phyloP scores from a whole-genome alignment of 2,797 vertebrate species.

The Pseudopleuronectes americanus region DNA sequence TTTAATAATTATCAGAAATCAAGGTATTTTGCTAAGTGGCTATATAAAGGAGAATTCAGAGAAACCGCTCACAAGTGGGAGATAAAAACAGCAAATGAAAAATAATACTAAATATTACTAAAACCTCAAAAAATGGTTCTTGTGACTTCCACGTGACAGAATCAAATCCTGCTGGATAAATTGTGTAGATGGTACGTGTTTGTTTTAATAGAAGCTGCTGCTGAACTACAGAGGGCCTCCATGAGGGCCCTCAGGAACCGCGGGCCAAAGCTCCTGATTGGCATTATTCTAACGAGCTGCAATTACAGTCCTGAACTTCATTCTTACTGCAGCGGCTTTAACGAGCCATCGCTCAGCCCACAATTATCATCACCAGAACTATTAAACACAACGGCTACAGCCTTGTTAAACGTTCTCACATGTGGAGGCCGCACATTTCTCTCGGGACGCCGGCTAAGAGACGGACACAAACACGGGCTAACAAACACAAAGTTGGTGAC shows the following conservation, averaged over 20 bases:
- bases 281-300: slow-evolving; percentile 80
- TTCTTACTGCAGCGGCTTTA: slow-evolving; percentile 77
- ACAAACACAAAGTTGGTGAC: slow-evolving; percentile 1
- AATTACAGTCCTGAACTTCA: slow-evolving; percentile 81
- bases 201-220: slow-evolving; percentile 30
- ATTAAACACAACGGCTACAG: slow-evolving; percentile 77
- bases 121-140: slow-evolving; percentile 25
- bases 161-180: slow-evolving; percentile 38
- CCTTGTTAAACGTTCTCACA: slow-evolving; percentile 79
- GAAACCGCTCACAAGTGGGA: slow-evolving; percentile 13
- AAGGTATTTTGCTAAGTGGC: slow-evolving; percentile 30
- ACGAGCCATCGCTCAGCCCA: slow-evolving; percentile 80
- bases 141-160: slow-evolving; percentile 26
- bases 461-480: slow-evolving; percentile 46
- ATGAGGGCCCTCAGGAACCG: slow-evolving; percentile 37
- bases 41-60: slow-evolving; percentile 21
- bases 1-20: slow-evolving; percentile 27
- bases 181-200: slow-evolving; percentile 25
- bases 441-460: slow-evolving; percentile 62
- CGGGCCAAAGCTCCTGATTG: slow-evolving; percentile 76
- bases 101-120: slow-evolving; percentile 25
- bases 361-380: slow-evolving; percentile 81
- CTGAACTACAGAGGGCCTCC: slow-evolving; percentile 30
- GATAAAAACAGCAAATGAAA: slow-evolving; percentile 34
- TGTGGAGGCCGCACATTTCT: slow-evolving; percentile 69